phyloP scores from a whole-genome alignment of 2,113 vertebrate species.

The Leptobrachium ailaonicum region DNA sequence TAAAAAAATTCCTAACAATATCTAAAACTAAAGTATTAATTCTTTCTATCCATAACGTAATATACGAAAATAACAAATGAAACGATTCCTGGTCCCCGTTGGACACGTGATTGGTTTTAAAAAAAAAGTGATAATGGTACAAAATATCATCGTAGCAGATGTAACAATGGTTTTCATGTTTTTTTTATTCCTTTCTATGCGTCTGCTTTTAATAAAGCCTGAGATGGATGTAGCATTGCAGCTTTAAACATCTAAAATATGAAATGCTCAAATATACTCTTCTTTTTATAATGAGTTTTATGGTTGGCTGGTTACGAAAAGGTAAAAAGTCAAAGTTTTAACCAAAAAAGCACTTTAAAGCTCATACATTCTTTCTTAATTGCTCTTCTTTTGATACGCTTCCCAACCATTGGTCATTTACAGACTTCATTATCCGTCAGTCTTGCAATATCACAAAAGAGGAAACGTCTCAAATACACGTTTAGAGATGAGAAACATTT shows the following conservation, averaged over 20 bases:
- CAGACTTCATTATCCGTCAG: conserved; percentile 6
- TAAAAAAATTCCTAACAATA: too few species aligned
- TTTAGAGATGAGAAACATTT: background rate
- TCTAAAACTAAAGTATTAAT: too few species aligned
- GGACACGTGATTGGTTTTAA: too few species aligned
- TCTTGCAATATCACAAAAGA: background rate
- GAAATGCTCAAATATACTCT: background rate
- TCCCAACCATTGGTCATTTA: conserved; percentile 7
- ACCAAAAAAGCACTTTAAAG: background rate
- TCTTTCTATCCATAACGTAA: too few species aligned
- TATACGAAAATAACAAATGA: too few species aligned
- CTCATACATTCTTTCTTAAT: background rate
- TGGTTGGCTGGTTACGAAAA: background rate
- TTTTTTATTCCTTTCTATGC: background rate
- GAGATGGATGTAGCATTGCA: background rate
- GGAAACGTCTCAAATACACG: background rate
- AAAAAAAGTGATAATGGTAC: too few species aligned
- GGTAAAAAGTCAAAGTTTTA: background rate
- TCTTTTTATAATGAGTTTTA: conserved; percentile 10
- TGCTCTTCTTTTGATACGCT: conserved; percentile 7
- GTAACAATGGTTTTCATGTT: background rate
- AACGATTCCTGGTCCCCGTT: too few species aligned
- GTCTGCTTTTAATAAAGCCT: background rate
- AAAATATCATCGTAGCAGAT: background rate
- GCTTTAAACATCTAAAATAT: background rate